Evolutionary conservation across 35 echinoderm and acorn worm genomes (phyloP), one percentile per base, ranked within the genome.

Genomic region (Lytechinus pictus): DNA sequence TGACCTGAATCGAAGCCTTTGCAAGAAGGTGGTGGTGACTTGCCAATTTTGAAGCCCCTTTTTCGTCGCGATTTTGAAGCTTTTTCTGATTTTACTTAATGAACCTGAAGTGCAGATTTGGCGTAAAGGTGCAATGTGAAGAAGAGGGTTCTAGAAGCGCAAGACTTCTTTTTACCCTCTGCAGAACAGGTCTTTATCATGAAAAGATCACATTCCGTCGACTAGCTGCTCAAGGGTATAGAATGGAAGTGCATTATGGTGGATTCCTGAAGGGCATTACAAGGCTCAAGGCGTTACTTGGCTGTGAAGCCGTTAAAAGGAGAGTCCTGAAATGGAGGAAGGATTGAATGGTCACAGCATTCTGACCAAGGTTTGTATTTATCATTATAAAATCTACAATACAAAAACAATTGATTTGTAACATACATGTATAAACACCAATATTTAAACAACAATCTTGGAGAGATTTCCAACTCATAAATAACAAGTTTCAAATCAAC

Each of bases 201-300:
- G 92, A 55, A 93, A 93, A 93, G 92, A 93, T 93, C 92, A 93
- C 92, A 93, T 93, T 21, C 92, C 92, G 92, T 93, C 54, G 19
- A 55, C 92, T 57, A 28, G 29, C 88, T 33, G 52, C 52, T 14
- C 28, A 90, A 13, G 28, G 28, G 92, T 4, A 93, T 27, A 57
- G 53, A 53, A 54, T 54, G 27, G 52, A 53, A 54, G 52, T 93
- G 92, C 92, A 28, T 53, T 54, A 93, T 90, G 92, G 92, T 57
- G 28, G 92, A 57, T 93, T 16, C 28, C 92, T 54, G 52, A 54
- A 93, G 54, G 55, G 27, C n/a, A 57, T 55, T 55, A 57, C 92
- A 55, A 54, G 92, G 54, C 92, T 33, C 53, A 53, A 93, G 92
- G 55, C 27, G 55, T 54, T 79, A 79, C 66, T 79, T 33, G 92